These are phyloP conservation scores for Raja brachyura DNA, from an alignment of 2,113 vertebrate genomes.

Conservation along the genomic window DNA sequence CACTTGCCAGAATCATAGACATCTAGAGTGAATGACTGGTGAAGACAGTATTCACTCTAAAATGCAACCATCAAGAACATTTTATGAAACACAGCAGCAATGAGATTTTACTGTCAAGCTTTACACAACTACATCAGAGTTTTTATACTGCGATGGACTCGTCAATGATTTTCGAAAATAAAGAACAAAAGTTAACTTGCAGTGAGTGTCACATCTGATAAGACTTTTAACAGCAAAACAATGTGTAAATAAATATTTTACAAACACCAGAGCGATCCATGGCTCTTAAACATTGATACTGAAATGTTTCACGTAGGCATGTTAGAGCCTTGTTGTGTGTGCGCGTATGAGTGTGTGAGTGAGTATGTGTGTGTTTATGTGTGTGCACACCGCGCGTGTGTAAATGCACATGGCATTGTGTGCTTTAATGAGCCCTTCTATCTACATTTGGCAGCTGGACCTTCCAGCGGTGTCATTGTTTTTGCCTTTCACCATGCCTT, in stretches of 20 bases:
- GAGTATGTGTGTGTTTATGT: neutral
- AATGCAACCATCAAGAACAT: neutral
- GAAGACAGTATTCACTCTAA: neutral
- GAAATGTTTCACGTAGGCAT: neutral
- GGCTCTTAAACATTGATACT: neutral
- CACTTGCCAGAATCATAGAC: constrained; percentile 1
- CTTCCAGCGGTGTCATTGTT: neutral
- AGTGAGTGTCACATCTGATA: neutral
- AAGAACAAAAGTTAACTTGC: neutral
- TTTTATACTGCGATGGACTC: neutral
- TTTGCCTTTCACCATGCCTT: too few relatives aligned
- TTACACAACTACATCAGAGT: neutral
- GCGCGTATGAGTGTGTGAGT: neutral
- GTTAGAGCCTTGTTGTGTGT: neutral
- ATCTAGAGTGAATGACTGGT: constrained; percentile 4
- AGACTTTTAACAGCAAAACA: neutral
- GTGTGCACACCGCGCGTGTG: neutral
- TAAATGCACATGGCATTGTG: neutral
- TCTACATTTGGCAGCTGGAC: neutral
- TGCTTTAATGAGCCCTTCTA: neutral
- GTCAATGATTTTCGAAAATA: neutral
- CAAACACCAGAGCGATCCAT: neutral
- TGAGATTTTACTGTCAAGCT: constrained; percentile 15
- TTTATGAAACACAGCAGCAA: constrained; percentile 14
- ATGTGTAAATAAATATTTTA: constrained; percentile 5